phyloP scores from a whole-genome alignment of 2,888 invertebrate genomes.

The Ophion obscuratus region DNA sequence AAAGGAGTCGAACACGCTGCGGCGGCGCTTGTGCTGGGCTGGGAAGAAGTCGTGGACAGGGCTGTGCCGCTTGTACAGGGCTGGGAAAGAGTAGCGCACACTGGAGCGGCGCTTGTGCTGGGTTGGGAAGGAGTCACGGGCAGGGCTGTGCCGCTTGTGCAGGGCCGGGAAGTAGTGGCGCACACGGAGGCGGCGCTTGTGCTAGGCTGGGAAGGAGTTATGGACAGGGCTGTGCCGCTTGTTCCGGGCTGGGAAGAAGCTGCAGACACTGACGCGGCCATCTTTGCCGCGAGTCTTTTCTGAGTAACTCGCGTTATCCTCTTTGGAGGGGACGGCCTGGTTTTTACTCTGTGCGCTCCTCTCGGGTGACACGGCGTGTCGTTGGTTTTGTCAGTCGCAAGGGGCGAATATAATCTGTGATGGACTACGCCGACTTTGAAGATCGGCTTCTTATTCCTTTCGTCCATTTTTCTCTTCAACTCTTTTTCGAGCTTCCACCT shows the following conservation, averaged over 20 bases:
- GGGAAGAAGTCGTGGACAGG: no score
- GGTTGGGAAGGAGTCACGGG: no score
- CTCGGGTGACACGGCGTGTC: slow-evolving; percentile 51
- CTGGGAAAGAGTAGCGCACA: no score
- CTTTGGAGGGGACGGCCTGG: slow-evolving; percentile 53
- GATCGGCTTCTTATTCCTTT: slow-evolving; percentile 72
- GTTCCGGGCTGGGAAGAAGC: not conserved
- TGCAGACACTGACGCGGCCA: slow-evolving; percentile 1
- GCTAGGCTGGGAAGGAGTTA: no score
- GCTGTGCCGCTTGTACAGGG: not conserved
- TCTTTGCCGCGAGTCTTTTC: slow-evolving; percentile 75
- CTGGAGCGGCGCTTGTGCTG: not conserved
- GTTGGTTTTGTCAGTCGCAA: slow-evolving; percentile 22
- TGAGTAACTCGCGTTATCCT: slow-evolving; percentile 78
- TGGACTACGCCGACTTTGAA: slow-evolving; percentile 79
- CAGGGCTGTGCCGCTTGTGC: not conserved
- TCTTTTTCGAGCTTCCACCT: slow-evolving; percentile 76
- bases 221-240: no score
- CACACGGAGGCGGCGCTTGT: not conserved
- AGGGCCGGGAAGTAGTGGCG: no score
- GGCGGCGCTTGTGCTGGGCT: not conserved
- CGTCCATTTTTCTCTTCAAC: slow-evolving; percentile 68
- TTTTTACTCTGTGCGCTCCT: slow-evolving; percentile 15
- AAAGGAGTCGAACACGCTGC: not conserved
- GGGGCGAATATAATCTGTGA: slow-evolving; percentile 76